Base-by-base conservation (phyloP, 23 tunicate genomes). In the Trididemnum miniatum region DNA sequence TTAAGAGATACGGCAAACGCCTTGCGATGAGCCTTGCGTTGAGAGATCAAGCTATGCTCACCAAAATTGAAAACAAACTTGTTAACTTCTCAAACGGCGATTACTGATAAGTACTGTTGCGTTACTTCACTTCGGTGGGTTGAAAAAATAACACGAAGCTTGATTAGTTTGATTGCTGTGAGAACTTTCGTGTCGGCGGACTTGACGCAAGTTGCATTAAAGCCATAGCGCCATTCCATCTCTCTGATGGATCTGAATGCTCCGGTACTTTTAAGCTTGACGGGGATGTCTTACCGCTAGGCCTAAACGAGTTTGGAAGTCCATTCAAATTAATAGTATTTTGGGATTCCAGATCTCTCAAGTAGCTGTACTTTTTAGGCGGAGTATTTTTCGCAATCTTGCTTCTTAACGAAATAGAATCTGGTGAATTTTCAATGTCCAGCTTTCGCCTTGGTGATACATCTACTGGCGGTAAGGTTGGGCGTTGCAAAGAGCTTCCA, bases 201-300 rank as follows among this genome's bases (percentile, higher is more conserved):
- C 97, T 91, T 7, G 88, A 81, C 1, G 97, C 97, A 23, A 91
- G 79, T 67, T 91, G 97, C 65, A 91, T 91, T 49, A 91, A 76
- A 1, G 97, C 97, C 34, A 91, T 27, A 0, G 97, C 97, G 9
- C 97, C 85, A 37, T 91, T 86, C 97, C 97, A 91, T 0, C 90
- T 40, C 28, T 86, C 90, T 15, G 72, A 22, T 35, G 84, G 77
- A 52, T 86, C 90, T 25, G 1, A 67, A 4, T 27, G 4, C 2
- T 33, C 38, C 2, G 7, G 18, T 2, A 31, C 38, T 62, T 62
- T 62, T n/a, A 12, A 5, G 67, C 29, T 62, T 20, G 26, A n/a
- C 15, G 5, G 27, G 20, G 67, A 26, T 12, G 67, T 12, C 22
- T 62, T 62, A 20, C 5, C 27, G n/a, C n/a, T n/a, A 67, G 38